Conservation (phyloP, 2,113 vertebrate species). For the Pseudorhombus dupliciocellatus region DNA sequence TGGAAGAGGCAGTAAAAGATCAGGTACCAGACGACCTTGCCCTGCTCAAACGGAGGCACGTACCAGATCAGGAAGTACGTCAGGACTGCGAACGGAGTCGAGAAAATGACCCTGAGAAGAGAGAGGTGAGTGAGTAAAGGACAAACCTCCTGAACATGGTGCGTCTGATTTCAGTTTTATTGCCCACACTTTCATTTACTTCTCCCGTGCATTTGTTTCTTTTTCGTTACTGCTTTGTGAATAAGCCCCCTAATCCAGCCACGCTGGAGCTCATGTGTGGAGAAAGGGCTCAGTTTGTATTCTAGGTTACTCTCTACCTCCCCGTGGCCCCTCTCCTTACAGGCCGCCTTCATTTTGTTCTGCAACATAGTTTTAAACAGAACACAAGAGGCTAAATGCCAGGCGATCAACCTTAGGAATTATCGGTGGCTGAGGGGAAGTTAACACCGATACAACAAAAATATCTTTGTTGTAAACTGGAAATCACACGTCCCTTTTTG, state of each 20-base stretch:
- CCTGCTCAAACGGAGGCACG: slow-evolving; percentile 86
- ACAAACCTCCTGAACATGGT: not conserved
- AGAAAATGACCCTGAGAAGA: slow-evolving; percentile 88
- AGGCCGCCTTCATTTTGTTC: no score
- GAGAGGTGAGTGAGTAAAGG: not conserved
- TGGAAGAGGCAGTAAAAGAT: slow-evolving; percentile 97
- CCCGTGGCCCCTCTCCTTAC: not conserved
- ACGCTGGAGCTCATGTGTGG: slow-evolving; percentile 23
- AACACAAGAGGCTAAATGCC: no score
- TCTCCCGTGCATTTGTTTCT: slow-evolving; percentile 14
- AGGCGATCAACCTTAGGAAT: no score
- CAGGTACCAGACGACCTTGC: slow-evolving; percentile 90
- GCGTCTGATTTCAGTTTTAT: not conserved
- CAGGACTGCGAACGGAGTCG: slow-evolving; percentile 89
- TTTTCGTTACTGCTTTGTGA: slow-evolving; percentile 39
- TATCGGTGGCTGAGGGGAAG: no score
- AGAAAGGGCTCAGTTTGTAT: slow-evolving; percentile 37
- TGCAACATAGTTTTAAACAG: no score
- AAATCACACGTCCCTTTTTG: no score
- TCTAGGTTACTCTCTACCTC: not conserved
- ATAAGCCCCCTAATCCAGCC: slow-evolving; percentile 65
- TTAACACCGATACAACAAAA: no score
- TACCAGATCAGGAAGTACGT: slow-evolving; percentile 94
- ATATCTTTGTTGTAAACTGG: no score
- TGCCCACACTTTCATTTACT: not conserved